These are phyloP conservation scores for Papilio helenus DNA, from an alignment of 1,140 invertebrate genomes.

Conservation along the genomic window DNA sequence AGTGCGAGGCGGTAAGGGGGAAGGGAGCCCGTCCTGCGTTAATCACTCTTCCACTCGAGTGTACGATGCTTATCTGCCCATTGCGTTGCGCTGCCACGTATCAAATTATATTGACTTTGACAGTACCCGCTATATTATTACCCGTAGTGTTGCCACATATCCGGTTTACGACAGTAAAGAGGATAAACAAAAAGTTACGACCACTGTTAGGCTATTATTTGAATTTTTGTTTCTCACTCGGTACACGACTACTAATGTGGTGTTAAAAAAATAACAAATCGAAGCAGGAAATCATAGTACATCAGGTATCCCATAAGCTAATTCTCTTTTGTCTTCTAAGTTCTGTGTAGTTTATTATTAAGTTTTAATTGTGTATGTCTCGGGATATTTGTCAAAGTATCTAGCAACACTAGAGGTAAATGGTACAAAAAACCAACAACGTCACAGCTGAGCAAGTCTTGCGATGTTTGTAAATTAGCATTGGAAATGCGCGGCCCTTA, in stretches of 20 bases:
- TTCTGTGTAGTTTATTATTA: too few relatives aligned
- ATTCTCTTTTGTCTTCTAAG: neutral
- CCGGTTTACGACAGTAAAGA: conserved; percentile 28
- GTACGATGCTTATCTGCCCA: conserved; percentile 71
- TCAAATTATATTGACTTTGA: conserved; percentile 66
- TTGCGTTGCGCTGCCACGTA: conserved; percentile 52
- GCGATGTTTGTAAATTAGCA: conserved; percentile 6
- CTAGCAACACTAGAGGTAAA: neutral
- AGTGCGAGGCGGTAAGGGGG: conserved; percentile 47
- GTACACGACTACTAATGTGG: neutral
- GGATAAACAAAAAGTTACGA: neutral
- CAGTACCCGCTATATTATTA: conserved; percentile 55
- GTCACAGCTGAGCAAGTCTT: neutral
- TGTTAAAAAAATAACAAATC: too few relatives aligned
- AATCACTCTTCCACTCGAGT: conserved; percentile 72
- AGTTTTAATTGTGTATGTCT: too few relatives aligned
- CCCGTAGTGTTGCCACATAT: conserved; percentile 29
- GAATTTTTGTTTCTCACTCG: neutral
- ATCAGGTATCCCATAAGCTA: too few relatives aligned
- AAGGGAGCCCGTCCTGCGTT: conserved; percentile 43
- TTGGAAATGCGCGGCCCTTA: conserved; percentile 9
- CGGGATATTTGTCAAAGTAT: neutral
- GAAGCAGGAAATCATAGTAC: too few relatives aligned
- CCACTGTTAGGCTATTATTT: neutral
- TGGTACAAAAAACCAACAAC: neutral